These are phyloP conservation scores for Bilobella aurantiaca DNA, from an alignment of 1,140 invertebrate genomes.

Conservation along the genomic window DNA sequence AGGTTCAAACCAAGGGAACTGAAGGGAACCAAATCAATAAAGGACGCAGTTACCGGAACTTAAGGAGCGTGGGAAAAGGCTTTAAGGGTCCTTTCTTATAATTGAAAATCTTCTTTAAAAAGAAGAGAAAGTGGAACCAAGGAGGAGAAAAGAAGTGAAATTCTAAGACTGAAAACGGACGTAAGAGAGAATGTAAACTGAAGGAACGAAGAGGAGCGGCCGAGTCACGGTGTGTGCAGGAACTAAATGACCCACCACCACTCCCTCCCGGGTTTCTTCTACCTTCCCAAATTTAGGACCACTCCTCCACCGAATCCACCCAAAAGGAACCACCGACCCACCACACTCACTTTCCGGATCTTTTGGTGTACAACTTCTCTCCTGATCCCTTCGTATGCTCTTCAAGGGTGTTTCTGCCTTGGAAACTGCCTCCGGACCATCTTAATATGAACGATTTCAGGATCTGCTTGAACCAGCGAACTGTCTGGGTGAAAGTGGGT, in stretches of 20 bases:
- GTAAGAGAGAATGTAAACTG: not conserved
- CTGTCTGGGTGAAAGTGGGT: too few species aligned
- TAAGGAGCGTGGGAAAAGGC: not conserved
- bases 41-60: not conserved
- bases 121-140: conserved; percentile 34
- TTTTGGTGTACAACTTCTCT: too few species aligned
- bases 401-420: too few species aligned
- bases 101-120: conserved; percentile 26
- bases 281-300: too few species aligned
- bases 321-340: not conserved
- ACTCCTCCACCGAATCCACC: not conserved
- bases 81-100: not conserved
- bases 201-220: not conserved
- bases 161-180: not conserved
- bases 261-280: not conserved
- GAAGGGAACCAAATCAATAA: not conserved
- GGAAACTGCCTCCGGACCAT: too few species aligned
- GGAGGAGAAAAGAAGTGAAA: conserved; percentile 10
- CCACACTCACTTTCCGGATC: not conserved
- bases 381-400: too few species aligned
- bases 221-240: conserved; percentile 33
- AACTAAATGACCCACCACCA: conserved; percentile 32
- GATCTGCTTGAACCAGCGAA: too few species aligned
- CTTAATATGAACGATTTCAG: too few species aligned
- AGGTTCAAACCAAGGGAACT: conserved; percentile 5